Base-by-base conservation (phyloP, 1,140 invertebrate species). In the Cyrtorhinus lividipennis region DNA sequence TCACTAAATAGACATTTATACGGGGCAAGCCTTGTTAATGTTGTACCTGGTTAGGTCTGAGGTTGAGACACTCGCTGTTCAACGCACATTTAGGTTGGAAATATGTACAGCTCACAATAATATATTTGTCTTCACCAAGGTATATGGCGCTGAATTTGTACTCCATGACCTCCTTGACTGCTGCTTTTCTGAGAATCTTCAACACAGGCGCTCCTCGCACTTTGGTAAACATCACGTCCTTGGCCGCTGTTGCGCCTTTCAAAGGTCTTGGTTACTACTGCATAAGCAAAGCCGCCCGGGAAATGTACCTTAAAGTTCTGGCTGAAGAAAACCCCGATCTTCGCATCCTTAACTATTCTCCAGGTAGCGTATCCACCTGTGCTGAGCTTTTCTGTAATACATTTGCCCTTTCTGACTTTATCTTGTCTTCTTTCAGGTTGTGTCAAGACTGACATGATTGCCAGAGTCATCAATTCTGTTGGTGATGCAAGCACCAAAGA, bases 381-480 rank as follows among this genome's bases (percentile, higher is more conserved):
- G n/a, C n/a, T n/a, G n/a, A 66, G 44, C 65, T 27, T 10, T 18
- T 59, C 1, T 24, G 2, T 38, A n/a, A n/a, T n/a, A n/a, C n/a
- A n/a, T n/a, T n/a, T n/a, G n/a, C n/a, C n/a, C n/a, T n/a, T n/a
- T n/a, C n/a, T n/a, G n/a, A n/a, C n/a, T n/a, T n/a, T n/a, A n/a
- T n/a, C 15, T 38, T 38, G 30, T 38, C 30, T 8, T 56, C 1
- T 64, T 63, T 2, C 58, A 70, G 69, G 69, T 20, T 90, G 93
- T 2, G 86, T 97, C 1, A 80, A 92, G 65, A 98, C 93, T 0
- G 84, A 90, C 57, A 97, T 98, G 92, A 82, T 86, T 44, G 71
- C 82, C n/a, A 75, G 79, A 67, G 76, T 89, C 24, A 74, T 81
- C 30, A 73, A 78, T 2, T 75, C 81, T 56, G 73, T 81, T 0